Evolutionary conservation across 2,797 vertebrate genomes (phyloP).

Genomic region (Scleropages formosus): DNA sequence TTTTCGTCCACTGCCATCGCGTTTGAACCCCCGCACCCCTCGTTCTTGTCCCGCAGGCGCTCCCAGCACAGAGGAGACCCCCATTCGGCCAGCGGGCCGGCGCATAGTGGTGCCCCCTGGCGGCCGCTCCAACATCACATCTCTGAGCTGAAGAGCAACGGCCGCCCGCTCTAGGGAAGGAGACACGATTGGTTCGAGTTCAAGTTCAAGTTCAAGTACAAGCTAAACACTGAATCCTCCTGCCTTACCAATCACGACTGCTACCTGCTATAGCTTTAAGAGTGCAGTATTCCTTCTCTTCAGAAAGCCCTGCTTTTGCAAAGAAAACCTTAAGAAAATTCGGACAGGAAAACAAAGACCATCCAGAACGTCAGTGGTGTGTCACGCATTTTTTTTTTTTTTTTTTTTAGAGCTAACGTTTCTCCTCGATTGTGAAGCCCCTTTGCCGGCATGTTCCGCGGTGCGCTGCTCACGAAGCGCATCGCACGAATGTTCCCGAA

Average conservation of each 20-base stretch:
- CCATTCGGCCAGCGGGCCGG: conserved; percentile 86
- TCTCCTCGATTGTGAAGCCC: conserved; percentile 1
- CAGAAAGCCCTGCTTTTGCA: conserved; percentile 23
- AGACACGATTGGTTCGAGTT: conserved; percentile 72
- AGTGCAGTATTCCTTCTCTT: conserved; percentile 79
- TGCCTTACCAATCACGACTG: conserved; percentile 93
- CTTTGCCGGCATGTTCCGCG: neutral
- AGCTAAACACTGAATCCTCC: conserved; percentile 88
- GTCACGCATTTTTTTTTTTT: neutral
- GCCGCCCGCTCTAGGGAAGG: conserved; percentile 55
- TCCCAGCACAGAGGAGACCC: conserved; percentile 65
- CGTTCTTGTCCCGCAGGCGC: conserved; percentile 53
- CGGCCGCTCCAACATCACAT: conserved; percentile 96
- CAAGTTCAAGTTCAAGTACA: conserved; percentile 63
- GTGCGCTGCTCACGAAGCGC: neutral
- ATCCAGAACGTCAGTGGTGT: neutral
- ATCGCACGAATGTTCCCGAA: neutral
- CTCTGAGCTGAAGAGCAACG: conserved; percentile 81
- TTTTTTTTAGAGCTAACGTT: conserved; percentile 13
- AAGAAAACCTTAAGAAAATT: conserved; percentile 15
- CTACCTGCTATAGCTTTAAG: conserved; percentile 82
- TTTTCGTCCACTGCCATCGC: neutral
- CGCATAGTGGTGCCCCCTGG: conserved; percentile 91
- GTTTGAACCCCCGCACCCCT: neutral
- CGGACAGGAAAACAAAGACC: neutral